Base-by-base conservation (phyloP, 2,113 vertebrate genomes). In the Ariopsis seemanni region DNA sequence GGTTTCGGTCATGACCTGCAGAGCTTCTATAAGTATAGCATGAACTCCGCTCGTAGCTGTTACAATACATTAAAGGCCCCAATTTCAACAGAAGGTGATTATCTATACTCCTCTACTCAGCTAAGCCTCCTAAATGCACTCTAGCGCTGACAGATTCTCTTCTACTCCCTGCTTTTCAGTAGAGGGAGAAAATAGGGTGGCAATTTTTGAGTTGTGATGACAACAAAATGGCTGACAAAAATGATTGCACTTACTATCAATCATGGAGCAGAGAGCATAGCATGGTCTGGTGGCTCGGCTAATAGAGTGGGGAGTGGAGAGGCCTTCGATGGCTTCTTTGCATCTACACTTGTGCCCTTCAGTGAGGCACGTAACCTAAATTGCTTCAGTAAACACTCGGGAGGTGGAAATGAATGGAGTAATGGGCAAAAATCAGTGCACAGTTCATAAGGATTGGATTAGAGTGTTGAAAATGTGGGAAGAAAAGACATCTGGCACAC, bases 391-490 rank as follows among this genome's bases (percentile, higher is more conserved):
- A 91, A 91, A 92, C 89, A 90, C 84, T 27, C 53, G 27, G 42
- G 34, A 89, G 77, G 81, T 63, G 34, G 34, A 88, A 89, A 91
- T 87, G 79, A 58, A 85, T 85, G 57, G 80, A 74, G 42, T 62
- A 86, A 30, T 88, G 69, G 84, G 55, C 84, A 42, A 65, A 91
- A 89, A 88, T 86, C n/a, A 53, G 30, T 63, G 34, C 57, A 58
- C 65, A 30, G 17, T 52, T 86, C 48, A 30, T 18, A 81, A 50
- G 65, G 53, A 79, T 10, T 95, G 95, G 95, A 95, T 95, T 93
- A 95, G 96, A 94, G 95, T 95, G 71, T 95, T 95, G 95, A 95
- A 95, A 93, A 94, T 95, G 94, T 94, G 92, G 48, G 87, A 88
- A 89, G 62, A 86, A 95, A 95, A 94, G 89, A 88, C 90, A 86